These are phyloP conservation scores for Upupa epops DNA, from an alignment of 2,113 vertebrate species.

Conservation along the genomic window DNA sequence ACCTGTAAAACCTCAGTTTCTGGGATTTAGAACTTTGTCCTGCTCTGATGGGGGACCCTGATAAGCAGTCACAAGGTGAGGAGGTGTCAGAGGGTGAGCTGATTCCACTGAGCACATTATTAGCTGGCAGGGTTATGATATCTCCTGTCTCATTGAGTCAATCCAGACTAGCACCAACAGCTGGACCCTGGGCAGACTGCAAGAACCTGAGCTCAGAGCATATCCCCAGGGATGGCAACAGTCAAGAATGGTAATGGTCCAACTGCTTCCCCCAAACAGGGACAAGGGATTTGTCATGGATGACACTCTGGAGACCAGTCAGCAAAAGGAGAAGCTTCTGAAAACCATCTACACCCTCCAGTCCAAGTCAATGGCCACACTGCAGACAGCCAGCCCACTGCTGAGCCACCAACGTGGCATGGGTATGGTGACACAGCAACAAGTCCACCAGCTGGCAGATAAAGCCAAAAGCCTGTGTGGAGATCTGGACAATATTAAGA, in stretches of 20 bases:
- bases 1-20: not conserved
- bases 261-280: constrained; percentile 5
- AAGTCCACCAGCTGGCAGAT: constrained; percentile 64
- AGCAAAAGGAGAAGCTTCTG: constrained; percentile 69
- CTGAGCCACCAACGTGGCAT: constrained; percentile 37
- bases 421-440: constrained; percentile 63
- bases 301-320: constrained; percentile 30
- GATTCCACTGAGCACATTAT: fast-evolving
- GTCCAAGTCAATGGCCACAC: constrained; percentile 17
- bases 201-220: not conserved
- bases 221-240: not conserved
- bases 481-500: constrained; percentile 59
- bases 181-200: not conserved
- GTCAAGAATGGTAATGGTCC: not conserved
- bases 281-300: constrained; percentile 51
- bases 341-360: constrained; percentile 66
- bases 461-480: constrained; percentile 45
- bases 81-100: fast-evolving
- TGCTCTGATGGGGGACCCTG: not conserved
- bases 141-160: not conserved
- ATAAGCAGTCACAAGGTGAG: not conserved
- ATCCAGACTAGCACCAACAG: not conserved
- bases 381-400: constrained; percentile 27
- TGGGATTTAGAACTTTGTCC: not conserved
- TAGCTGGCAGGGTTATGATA: not conserved